phyloP scores from a whole-genome alignment of 53 echinoderm and acorn worm species.

The Stichopus horrens region DNA sequence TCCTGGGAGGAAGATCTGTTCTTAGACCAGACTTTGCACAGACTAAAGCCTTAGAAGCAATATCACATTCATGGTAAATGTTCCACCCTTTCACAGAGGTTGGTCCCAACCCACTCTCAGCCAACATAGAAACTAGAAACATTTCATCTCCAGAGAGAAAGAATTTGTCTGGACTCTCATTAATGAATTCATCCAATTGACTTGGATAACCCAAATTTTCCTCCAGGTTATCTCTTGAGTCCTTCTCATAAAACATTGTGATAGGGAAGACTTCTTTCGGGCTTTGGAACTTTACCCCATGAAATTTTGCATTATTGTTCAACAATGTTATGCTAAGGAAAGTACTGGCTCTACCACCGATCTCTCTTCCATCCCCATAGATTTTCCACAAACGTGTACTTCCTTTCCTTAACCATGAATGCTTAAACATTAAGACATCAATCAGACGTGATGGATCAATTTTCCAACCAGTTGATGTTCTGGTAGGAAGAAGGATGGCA shows the following conservation, averaged over 20 bases:
- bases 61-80: not conserved
- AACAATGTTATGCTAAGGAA: not conserved
- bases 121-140: slow-evolving; percentile 20
- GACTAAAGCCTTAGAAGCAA: not conserved
- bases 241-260: slow-evolving; percentile 25
- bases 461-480: not conserved
- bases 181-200: not conserved
- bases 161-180: not conserved
- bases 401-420: not conserved
- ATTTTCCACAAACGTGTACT: not conserved
- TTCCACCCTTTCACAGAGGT: slow-evolving; percentile 15
- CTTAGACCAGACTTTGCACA: not conserved
- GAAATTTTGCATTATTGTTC: slow-evolving; percentile 1
- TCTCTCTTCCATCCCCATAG: slow-evolving; percentile 31
- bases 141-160: slow-evolving; percentile 26
- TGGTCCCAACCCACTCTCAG: slow-evolving; percentile 8
- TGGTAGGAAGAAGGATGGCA: not conserved
- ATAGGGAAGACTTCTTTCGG: slow-evolving; percentile 24
- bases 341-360: not conserved
- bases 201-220: slow-evolving; percentile 19
- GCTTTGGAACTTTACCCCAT: not conserved
- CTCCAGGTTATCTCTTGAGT: slow-evolving; percentile 19
- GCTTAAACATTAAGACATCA: slow-evolving; percentile 2
- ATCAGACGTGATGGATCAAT: slow-evolving; percentile 21
- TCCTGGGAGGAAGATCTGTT: not conserved